Conservation (phyloP, 2,888 invertebrate species). For the Penaeus monodon region DNA sequence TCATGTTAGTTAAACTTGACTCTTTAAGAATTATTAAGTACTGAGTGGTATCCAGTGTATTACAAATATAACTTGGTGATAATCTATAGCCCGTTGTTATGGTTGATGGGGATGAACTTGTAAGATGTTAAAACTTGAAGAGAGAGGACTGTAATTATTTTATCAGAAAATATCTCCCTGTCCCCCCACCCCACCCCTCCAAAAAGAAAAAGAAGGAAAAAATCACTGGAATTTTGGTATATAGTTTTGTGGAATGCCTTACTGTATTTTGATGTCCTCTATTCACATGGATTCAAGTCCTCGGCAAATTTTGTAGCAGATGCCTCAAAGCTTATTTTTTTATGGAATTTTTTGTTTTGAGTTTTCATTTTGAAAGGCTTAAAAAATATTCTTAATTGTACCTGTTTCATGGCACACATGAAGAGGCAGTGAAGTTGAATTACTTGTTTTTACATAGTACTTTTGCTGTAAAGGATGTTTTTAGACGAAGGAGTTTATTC, state of each 20-base stretch:
- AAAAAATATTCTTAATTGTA: slow-evolving; percentile 27
- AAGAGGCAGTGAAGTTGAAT: slow-evolving; percentile 23
- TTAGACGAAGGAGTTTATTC: slow-evolving; percentile 27
- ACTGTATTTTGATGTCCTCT: not conserved
- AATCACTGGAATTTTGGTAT: not conserved
- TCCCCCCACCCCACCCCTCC: too few relatives aligned
- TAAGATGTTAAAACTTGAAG: not conserved
- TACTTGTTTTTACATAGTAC: slow-evolving; percentile 30
- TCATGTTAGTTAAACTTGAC: slow-evolving; percentile 15
- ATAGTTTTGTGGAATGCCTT: too few relatives aligned
- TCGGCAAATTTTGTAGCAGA: not conserved
- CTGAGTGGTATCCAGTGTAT: slow-evolving; percentile 8
- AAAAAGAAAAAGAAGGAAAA: too few relatives aligned
- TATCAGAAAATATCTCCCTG: too few relatives aligned
- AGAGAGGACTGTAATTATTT: too few relatives aligned
- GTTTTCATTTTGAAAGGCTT: slow-evolving; percentile 21
- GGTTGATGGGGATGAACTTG: slow-evolving; percentile 24
- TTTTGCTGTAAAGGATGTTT: slow-evolving; percentile 12
- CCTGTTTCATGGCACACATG: slow-evolving; percentile 46
- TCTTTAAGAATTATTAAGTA: slow-evolving; percentile 7
- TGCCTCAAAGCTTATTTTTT: slow-evolving; percentile 16
- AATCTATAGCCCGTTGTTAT: not conserved
- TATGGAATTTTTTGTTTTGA: not conserved
- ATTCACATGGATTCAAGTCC: slow-evolving; percentile 9
- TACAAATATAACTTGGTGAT: slow-evolving; percentile 16